Conservation (phyloP, 2,797 vertebrate species). For the Etheostoma perlongum region DNA sequence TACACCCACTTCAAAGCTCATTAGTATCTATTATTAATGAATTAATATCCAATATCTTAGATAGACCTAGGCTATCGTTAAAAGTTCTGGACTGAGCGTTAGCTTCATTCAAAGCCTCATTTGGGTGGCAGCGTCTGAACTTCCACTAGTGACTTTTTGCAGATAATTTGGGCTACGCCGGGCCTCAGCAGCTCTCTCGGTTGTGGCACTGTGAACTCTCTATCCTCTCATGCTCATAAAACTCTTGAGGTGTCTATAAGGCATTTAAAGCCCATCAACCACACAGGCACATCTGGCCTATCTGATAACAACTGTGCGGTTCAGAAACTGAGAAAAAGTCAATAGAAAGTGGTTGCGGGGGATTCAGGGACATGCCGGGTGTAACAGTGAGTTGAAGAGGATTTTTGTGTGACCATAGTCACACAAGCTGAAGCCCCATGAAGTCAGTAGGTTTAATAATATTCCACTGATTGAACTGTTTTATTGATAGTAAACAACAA, state of each 20-base stretch:
- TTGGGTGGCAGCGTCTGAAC: conserved; percentile 67
- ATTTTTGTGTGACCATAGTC: conserved; percentile 39
- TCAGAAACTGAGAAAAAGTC: conserved; percentile 68
- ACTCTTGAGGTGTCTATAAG: conserved; percentile 73
- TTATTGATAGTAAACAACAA: neutral
- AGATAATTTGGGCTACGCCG: conserved; percentile 57
- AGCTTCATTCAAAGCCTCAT: conserved; percentile 79
- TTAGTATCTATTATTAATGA: conserved; percentile 87
- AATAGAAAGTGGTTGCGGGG: conserved; percentile 64
- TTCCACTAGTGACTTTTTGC: conserved; percentile 59
- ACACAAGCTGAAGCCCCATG: neutral
- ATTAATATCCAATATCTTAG: conserved; percentile 84
- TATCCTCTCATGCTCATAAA: conserved; percentile 56
- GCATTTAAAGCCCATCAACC: conserved; percentile 68
- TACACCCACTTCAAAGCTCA: conserved; percentile 82
- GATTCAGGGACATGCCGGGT: conserved; percentile 20
- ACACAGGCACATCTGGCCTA: conserved; percentile 65
- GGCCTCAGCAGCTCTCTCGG: conserved; percentile 26
- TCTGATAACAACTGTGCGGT: conserved; percentile 78
- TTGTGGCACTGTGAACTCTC: conserved; percentile 45
- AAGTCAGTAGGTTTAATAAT: neutral
- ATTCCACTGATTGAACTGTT: neutral
- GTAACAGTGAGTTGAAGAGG: conserved; percentile 24
- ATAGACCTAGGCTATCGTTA: conserved; percentile 82
- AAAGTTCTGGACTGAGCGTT: conserved; percentile 83